Percentiles rank a stretch among this genome's conserved stretches.
Conservation (phyloP, 1,140 invertebrate species). For the Papilio dardanus region DNA sequence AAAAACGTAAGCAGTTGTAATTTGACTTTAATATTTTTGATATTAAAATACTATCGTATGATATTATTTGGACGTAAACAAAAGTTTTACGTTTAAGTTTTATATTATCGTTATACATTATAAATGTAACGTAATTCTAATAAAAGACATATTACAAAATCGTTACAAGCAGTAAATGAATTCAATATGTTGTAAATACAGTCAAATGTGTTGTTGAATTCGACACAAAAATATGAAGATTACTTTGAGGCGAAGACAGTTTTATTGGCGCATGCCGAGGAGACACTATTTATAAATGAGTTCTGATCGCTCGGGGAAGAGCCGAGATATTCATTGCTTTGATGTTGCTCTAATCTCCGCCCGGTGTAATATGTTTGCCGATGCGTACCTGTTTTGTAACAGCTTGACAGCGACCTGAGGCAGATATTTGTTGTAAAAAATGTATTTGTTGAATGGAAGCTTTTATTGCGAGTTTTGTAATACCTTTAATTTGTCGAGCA, state of each 20-base stretch:
- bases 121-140: neutral
- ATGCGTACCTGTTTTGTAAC: conserved; percentile 23
- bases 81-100: no score
- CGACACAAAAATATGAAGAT: conserved; percentile 19
- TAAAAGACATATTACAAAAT: neutral
- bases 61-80: no score
- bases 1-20: no score
- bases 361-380: neutral
- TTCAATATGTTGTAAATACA: conserved; percentile 4
- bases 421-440: conserved; percentile 3
- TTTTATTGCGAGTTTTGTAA: neutral
- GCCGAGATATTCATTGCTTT: conserved; percentile 19
- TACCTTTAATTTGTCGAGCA: neutral
- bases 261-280: conserved; percentile 6
- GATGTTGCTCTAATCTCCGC: neutral
- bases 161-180: neutral
- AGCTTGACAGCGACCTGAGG: neutral
- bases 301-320: conserved; percentile 9
- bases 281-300: conserved; percentile 22
- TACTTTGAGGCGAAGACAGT: conserved; percentile 23
- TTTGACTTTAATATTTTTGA: no score
- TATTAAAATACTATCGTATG: no score
- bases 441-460: neutral
- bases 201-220: neutral
- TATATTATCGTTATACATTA: no score